Base-by-base conservation (phyloP, 1,140 invertebrate genomes). In the Hesperophylax magnus region DNA sequence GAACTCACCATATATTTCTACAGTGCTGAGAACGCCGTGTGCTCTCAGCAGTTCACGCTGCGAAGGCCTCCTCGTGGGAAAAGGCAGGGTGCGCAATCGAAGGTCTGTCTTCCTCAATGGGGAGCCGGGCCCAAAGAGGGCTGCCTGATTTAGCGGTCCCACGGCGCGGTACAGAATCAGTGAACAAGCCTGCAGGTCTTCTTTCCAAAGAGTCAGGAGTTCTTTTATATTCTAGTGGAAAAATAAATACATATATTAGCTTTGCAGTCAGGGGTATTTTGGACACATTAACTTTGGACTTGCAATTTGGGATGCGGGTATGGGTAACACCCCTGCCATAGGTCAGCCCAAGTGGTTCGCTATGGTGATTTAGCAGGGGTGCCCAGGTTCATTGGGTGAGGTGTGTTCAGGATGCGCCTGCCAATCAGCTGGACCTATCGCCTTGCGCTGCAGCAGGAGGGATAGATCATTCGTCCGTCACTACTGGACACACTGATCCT, bases 1-100 rank as follows among this genome's bases (percentile, higher is more conserved):
- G 2, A 47, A 14, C 89, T 87, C 88, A 94, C 95, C 94, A 89
- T 96, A 95, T 80, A 95, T 91, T 86, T 94, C 93, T 69, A 96
- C 89, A 63, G 92, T 92, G n/a, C 93, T 91, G 5, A 98, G 86
- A 75, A 94, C 89, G 54, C 93, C 91, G 85, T 95, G 93, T 1
- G 96, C 94, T 77, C 96, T 90, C 86, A 94, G 92, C 0, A 96
- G 92, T 91, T 97, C 96, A 75, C 92, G 94, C 84, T 94, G 96
- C 2, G 95, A 97, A 4, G 97, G 94, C 84, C 96, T 91, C 83
- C 93, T 91, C 0, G 96, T 97, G 1, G 94, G 93, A 88, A 98
- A 97, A 7, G 97, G 96, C 82, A 98, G 92, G 54, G 91, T 92
- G 85, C 96, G 88, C 14, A 97, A 87, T 77, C 95, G 88, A 8